A percentile compares a stretch with the other conserved stretches of the same genome.
These are phyloP conservation scores for Salarias fasciatus DNA, from an alignment of 2,797 vertebrate species.

Conservation along the genomic window DNA sequence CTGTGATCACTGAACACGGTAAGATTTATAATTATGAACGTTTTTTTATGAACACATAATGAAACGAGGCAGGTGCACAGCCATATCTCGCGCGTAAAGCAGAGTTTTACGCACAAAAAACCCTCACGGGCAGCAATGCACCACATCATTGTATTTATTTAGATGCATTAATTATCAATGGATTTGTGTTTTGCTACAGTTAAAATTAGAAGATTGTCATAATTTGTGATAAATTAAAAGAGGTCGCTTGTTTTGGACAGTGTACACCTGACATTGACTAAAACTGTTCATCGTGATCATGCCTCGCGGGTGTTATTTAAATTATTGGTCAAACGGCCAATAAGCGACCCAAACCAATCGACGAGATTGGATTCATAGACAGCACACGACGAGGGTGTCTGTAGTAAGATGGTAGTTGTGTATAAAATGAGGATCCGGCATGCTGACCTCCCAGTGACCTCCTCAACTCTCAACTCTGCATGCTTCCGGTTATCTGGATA, in stretches of 20 bases:
- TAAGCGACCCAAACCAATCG: conserved; percentile 1
- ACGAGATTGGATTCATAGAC: not conserved
- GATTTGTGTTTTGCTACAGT: not conserved
- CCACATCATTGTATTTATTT: not conserved
- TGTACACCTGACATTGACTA: not conserved
- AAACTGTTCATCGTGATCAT: not conserved
- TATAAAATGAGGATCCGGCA: conserved; percentile 19
- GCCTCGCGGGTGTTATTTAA: not conserved
- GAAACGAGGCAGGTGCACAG: not conserved
- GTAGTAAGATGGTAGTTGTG: conserved; percentile 3
- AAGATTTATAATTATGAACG: conserved; percentile 11
- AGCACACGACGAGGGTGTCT: not conserved
- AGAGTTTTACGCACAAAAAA: conserved; percentile 29
- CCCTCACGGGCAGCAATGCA: not conserved
- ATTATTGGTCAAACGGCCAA: conserved; percentile 1
- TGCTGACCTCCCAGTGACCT: conserved; percentile 64
- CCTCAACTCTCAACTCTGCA: conserved; percentile 66
- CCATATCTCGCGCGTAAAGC: conserved; percentile 11
- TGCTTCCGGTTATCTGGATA: conserved; percentile 62
- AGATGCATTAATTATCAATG: not conserved
- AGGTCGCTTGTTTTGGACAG: not conserved
- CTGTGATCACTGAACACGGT: conserved; percentile 28
- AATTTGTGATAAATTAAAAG: not conserved
- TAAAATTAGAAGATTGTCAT: not conserved
- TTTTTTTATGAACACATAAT: not conserved